Evolutionary conservation across 2,113 vertebrate genomes (phyloP).

Genomic region (Beaufortia kweichowensis): DNA sequence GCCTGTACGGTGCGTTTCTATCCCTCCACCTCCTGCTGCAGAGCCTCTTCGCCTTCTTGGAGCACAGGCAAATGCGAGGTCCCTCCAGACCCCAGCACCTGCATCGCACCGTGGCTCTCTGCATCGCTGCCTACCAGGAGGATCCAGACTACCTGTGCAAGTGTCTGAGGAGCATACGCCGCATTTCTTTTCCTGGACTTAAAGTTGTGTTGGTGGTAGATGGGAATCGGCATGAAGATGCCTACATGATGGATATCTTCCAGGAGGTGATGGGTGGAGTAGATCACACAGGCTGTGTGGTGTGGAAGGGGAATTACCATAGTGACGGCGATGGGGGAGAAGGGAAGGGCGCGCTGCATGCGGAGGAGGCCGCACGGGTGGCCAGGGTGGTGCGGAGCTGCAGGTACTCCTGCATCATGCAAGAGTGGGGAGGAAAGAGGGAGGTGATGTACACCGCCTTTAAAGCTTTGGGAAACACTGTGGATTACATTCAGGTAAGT

Average conservation of each 20-base stretch:
- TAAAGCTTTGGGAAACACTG: constrained; percentile 88
- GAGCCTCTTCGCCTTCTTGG: constrained; percentile 95
- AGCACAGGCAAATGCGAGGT: constrained; percentile 87
- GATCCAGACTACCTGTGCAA: constrained; percentile 95
- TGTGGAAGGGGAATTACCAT: constrained; percentile 98
- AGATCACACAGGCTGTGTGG: constrained; percentile 78
- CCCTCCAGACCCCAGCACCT: constrained; percentile 73
- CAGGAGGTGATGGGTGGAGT: constrained; percentile 88
- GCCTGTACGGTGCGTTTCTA: constrained; percentile 94
- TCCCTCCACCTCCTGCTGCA: constrained; percentile 93
- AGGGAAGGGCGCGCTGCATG: constrained; percentile 63
- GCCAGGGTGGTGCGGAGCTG: constrained; percentile 78
- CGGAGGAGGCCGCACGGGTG: constrained; percentile 74
- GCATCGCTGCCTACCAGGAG: constrained; percentile 95
- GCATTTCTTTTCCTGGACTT: constrained; percentile 88
- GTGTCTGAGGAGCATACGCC: constrained; percentile 86
- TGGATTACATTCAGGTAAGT: constrained; percentile 95
- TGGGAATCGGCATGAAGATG: constrained; percentile 87
- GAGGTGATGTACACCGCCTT: constrained; percentile 99
- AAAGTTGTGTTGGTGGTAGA: constrained; percentile 98
- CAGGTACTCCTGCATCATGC: constrained; percentile 90
- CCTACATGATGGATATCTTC: constrained; percentile 99
- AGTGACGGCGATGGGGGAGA: constrained; percentile 72
- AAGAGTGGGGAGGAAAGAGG: constrained; percentile 97
- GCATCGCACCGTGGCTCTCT: constrained; percentile 83